phyloP scores from a whole-genome alignment of 2,113 vertebrate species.

The Lipophrys pholis region DNA sequence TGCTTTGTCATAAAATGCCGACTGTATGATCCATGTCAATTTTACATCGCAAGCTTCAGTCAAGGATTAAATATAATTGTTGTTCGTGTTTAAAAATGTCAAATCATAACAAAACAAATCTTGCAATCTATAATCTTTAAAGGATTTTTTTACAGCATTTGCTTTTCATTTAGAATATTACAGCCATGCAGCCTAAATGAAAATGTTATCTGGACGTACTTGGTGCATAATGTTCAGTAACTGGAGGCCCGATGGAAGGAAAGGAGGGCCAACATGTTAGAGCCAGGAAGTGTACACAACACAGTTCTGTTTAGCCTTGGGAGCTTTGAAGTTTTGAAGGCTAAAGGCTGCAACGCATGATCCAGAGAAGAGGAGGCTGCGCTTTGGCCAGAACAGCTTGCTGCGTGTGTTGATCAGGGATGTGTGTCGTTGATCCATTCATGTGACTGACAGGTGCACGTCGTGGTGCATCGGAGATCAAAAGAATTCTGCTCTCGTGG shows the following conservation, averaged over 20 bases:
- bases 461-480: slow-evolving; percentile 32
- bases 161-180: not conserved
- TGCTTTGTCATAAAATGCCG: slow-evolving; percentile 1
- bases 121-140: too few species aligned
- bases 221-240: not conserved
- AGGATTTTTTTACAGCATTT: not conserved
- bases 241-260: slow-evolving; percentile 2
- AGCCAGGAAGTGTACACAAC: slow-evolving; percentile 10
- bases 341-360: slow-evolving; percentile 37
- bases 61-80: not conserved
- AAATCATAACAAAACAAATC: too few species aligned
- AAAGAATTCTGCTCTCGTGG: slow-evolving; percentile 43
- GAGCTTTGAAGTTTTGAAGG: slow-evolving; percentile 45
- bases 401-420: slow-evolving; percentile 41
- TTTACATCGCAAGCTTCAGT: not conserved
- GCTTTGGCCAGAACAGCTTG: slow-evolving; percentile 32
- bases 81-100: not conserved
- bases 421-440: slow-evolving; percentile 27
- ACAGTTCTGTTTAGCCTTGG: slow-evolving; percentile 19
- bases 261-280: slow-evolving; percentile 1
- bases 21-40: not conserved
- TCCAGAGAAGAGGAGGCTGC: slow-evolving; percentile 22
- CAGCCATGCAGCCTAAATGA: not conserved
- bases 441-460: slow-evolving; percentile 38
- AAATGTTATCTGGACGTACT: slow-evolving; percentile 2